Base-by-base conservation (phyloP, 2,888 invertebrate genomes). In the Caenorhabditis zanzibari region DNA sequence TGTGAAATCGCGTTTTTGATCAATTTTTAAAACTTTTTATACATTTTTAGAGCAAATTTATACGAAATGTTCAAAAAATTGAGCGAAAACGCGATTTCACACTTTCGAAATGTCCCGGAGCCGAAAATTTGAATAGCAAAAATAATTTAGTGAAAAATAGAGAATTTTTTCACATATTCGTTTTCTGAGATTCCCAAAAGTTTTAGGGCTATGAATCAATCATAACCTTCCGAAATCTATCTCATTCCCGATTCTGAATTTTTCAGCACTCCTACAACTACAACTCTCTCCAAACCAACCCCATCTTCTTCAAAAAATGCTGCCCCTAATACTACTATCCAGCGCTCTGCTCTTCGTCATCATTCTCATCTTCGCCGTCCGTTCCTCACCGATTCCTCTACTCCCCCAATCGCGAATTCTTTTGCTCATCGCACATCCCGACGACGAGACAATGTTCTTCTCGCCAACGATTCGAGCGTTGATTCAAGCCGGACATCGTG, bases 391-490 rank as follows among this genome's bases (percentile, higher is more conserved):
- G 16, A 24, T 83, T 22, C 84, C 84, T 19, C 58, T 84, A n/a
- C 38, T n/a, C 1, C 56, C 64, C 12, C 54, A 66, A 24, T 73
- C 68, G 0, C 80, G 84, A 32, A 81, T 96, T 56, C 93, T 98
- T 38, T 93, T 98, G 71, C 95, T 98, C 1, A 96, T 95, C 56
- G 97, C 98, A 26, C 99, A 99, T 94, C 98, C 98, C 19, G 98
- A 99, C 93, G 98, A 99, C 93, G 98, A 99, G 93, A 96, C 96
- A 90, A 98, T 99, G 98, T 99, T 99, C 93, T 99, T 99, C 93
- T 96, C 97, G 0, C 99, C 99, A 6, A 85, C 82, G 0, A 75
- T 88, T 44, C 76, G 84, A n/a, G 82, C 81, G 10, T 80, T 88
- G 2, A 44, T 28, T 10, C 64, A 83, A 2, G 64, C 81, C 16